Base-by-base conservation (phyloP, 1,140 invertebrate genomes). In the Pogonognathellus flavescens region DNA sequence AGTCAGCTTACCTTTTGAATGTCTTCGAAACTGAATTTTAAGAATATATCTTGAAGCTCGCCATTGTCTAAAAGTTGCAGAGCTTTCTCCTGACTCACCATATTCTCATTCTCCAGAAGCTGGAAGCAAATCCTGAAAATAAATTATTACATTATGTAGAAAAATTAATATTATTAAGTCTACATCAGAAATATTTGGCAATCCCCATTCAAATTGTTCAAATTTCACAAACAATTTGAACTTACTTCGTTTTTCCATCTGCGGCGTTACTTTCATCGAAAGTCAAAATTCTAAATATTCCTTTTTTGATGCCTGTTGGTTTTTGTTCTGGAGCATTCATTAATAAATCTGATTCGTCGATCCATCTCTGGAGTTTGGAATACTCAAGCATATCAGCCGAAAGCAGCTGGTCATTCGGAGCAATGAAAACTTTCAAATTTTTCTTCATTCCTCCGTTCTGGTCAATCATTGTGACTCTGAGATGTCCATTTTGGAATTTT, bases 171-270 rank as follows among this genome's bases (percentile, higher is more conserved):
- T n/a, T n/a, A n/a, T n/a, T n/a, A n/a, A n/a, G n/a, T n/a, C n/a
- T n/a, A n/a, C n/a, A n/a, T n/a, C n/a, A n/a, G n/a, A n/a, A n/a
- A n/a, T n/a, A n/a, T n/a, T n/a, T n/a, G n/a, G n/a, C n/a, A n/a
- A n/a, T n/a, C n/a, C n/a, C n/a, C n/a, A n/a, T n/a, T n/a, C n/a
- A n/a, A n/a, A n/a, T n/a, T n/a, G n/a, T n/a, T n/a, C n/a, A n/a
- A n/a, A n/a, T n/a, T n/a, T n/a, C n/a, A n/a, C n/a, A n/a, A n/a
- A n/a, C n/a, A n/a, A n/a, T n/a, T n/a, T n/a, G n/a, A 80, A 59
- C 55, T 87, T 87, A 89, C 88, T 86, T 89, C 31, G 88, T 89
- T 83, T 86, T 86, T 41, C 88, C 88, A n/a, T 89, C 88, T n/a
- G 57, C 60, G n/a, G 88, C 81, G 76, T 89, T 89, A 60, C 82